A percentile compares a stretch with the other conserved stretches of the same genome.
Evolutionary conservation across 2,797 vertebrate species (phyloP).

Genomic region (Girardinus metallicus): DNA sequence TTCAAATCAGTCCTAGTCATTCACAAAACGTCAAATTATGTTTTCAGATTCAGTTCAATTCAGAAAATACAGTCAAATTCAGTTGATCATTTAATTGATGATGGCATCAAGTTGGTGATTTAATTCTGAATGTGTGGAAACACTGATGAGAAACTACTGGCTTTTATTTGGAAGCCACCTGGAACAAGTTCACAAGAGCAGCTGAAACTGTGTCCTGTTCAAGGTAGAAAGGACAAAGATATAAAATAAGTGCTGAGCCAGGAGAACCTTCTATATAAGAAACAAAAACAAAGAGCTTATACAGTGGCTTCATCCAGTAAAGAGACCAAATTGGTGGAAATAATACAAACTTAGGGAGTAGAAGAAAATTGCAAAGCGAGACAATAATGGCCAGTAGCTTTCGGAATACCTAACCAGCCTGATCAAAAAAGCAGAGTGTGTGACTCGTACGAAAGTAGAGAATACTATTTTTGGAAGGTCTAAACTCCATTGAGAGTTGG

Average conservation of each 20-base stretch:
- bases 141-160: background rate
- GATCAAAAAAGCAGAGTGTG: background rate
- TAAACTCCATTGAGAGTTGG: background rate
- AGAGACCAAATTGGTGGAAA: background rate
- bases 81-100: background rate
- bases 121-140: background rate
- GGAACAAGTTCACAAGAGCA: background rate
- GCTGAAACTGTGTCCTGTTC: background rate
- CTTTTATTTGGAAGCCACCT: background rate
- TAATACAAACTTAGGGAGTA: background rate
- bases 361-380: background rate
- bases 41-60: background rate
- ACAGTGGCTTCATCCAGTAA: background rate
- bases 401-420: background rate
- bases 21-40: background rate
- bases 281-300: background rate
- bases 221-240: background rate
- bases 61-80: background rate
- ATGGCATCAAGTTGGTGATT: background rate
- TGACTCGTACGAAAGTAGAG: background rate
- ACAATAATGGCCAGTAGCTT: background rate
- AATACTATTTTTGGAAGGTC: background rate
- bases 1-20: background rate
- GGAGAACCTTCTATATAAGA: background rate
- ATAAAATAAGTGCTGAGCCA: background rate